Percentiles rank a stretch among this genome's conserved stretches.
phyloP scores from a whole-genome alignment of 37 sponge, comb jelly and placozoan species.

The Theonella swinhoei region DNA sequence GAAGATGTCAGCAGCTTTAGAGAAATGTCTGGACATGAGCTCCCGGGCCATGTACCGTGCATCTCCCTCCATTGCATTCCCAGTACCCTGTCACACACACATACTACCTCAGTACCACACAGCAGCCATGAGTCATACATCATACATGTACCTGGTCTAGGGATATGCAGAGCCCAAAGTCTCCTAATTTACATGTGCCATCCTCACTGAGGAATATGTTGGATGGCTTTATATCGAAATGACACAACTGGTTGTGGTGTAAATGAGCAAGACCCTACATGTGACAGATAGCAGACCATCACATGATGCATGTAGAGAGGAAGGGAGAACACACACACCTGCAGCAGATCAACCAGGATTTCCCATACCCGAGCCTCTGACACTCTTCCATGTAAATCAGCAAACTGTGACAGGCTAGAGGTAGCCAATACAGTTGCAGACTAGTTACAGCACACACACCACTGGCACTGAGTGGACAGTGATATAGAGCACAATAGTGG shows the following conservation, averaged over 20 bases:
- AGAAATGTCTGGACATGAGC: conserved; percentile 72
- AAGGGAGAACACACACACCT: conserved; percentile 14
- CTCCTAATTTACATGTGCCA: conserved; percentile 81
- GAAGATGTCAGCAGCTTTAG: conserved; percentile 82
- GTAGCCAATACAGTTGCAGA: too few relatives aligned
- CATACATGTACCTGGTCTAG: conserved; percentile 38
- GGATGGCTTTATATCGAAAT: conserved; percentile 94
- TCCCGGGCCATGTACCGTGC: conserved; percentile 91
- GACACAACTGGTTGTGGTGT: conserved; percentile 78
- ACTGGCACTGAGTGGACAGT: background rate
- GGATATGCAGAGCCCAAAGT: conserved; percentile 80
- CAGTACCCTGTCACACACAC: background rate
- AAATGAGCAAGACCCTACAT: conserved; percentile 84
- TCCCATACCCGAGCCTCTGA: conserved; percentile 42
- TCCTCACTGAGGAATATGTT: conserved; percentile 80
- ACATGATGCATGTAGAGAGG: background rate
- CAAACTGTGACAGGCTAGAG: conserved; percentile 68
- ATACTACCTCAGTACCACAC: background rate
- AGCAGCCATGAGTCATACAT: too few relatives aligned
- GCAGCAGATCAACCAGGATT: conserved; percentile 54
- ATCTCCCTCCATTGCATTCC: conserved; percentile 80
- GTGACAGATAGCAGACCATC: background rate
- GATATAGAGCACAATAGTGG: background rate
- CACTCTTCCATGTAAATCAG: conserved; percentile 60
- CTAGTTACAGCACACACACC: too few relatives aligned